A percentile compares a stretch with the other conserved stretches of the same genome.
phyloP scores from a whole-genome alignment of 2,888 invertebrate species.

The Camptogramma bilineatum region DNA sequence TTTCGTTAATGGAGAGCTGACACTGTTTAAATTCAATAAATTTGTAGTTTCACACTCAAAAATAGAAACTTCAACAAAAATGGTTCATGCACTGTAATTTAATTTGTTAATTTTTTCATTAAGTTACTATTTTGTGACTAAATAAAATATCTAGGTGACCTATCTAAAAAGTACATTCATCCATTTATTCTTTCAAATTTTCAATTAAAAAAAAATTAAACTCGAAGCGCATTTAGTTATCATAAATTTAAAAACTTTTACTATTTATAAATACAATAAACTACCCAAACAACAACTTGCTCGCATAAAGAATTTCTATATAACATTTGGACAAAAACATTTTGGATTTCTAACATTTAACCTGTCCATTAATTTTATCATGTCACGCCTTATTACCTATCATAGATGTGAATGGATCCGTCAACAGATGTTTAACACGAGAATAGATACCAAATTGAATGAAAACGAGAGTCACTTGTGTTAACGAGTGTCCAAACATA shows the following conservation, averaged over 20 bases:
- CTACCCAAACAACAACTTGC: background rate
- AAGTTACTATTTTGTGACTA: too few species aligned
- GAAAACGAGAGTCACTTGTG: slow-evolving; percentile 47
- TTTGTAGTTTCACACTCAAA: too few species aligned
- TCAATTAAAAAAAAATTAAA: background rate
- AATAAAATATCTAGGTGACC: too few species aligned
- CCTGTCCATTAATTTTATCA: slow-evolving; percentile 33
- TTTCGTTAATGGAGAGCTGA: too few species aligned
- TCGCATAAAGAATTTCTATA: slow-evolving; percentile 8
- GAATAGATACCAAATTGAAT: slow-evolving; percentile 34
- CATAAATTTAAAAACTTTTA: background rate
- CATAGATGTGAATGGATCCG: slow-evolving; percentile 26
- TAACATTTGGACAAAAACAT: slow-evolving; percentile 9
- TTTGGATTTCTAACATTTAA: slow-evolving; percentile 28
- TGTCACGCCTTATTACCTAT: slow-evolving; percentile 24
- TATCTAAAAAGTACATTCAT: too few species aligned
- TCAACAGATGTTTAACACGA: slow-evolving; percentile 36
- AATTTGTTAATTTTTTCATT: too few species aligned
- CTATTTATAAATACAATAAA: background rate
- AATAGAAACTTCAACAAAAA: too few species aligned
- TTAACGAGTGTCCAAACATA: slow-evolving; percentile 48
- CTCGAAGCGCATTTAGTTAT: background rate
- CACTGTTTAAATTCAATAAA: too few species aligned
- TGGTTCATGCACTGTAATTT: too few species aligned
- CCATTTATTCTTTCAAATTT: too few species aligned